Conservation (phyloP, 2,888 invertebrate genomes). For the Amblyteles armatorius region DNA sequence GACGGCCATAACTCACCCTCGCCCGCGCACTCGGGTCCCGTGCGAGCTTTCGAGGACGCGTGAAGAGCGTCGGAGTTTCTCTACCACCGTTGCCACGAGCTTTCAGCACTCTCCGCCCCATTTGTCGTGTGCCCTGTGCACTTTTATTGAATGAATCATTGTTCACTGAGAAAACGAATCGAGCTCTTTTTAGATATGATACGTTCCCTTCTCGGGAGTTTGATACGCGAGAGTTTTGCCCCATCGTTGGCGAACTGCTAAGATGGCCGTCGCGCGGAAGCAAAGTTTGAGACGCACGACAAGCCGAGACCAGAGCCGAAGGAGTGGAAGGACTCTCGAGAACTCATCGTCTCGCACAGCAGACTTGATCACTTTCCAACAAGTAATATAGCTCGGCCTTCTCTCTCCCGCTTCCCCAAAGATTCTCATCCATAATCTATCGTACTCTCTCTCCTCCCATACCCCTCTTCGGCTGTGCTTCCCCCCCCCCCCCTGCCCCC, state of each 20-base stretch:
- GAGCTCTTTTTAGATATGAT: neutral
- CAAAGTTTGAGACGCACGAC: conserved; percentile 40
- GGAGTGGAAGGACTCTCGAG: conserved; percentile 45
- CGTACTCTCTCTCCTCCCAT: conserved; percentile 50
- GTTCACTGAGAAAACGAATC: neutral
- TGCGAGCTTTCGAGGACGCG: conserved; percentile 60
- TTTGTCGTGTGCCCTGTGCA: conserved; percentile 42
- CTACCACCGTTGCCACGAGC: conserved; percentile 34
- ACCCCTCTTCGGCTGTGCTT: conserved; percentile 43
- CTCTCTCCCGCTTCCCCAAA: conserved; percentile 46
- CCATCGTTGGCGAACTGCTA: conserved; percentile 34
- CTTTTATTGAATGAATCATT: conserved; percentile 21
- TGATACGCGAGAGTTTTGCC: conserved; percentile 16
- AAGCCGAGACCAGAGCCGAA: conserved; percentile 12
- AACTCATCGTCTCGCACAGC: conserved; percentile 46
- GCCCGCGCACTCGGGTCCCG: conserved; percentile 68
- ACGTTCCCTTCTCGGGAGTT: conserved; percentile 20
- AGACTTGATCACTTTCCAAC: conserved; percentile 68
- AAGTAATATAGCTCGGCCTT: conserved; percentile 60
- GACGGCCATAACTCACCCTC: conserved; percentile 85
- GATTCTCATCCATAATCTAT: conserved; percentile 65
- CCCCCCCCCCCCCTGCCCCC: conserved; percentile 36
- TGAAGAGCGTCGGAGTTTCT: conserved; percentile 49
- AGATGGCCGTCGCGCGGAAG: conserved; percentile 53
- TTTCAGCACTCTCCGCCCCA: conserved; percentile 46